These are phyloP conservation scores for Lanius collurio DNA, from an alignment of 2,113 vertebrate genomes.

Conservation along the genomic window DNA sequence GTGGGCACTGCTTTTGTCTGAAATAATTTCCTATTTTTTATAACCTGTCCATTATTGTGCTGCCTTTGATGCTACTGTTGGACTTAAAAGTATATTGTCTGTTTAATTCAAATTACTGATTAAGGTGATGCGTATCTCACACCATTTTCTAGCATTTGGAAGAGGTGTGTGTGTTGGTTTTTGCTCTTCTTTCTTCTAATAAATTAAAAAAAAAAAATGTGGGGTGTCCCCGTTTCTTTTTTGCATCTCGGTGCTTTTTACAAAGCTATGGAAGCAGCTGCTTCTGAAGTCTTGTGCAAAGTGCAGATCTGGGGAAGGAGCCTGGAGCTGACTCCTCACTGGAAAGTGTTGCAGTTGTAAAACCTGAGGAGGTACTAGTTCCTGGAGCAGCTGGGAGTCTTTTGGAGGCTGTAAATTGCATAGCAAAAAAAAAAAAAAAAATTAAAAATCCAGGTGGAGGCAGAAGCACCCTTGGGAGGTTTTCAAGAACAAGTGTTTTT, in stretches of 20 bases:
- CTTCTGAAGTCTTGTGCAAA: not conserved
- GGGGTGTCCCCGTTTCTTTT: not conserved
- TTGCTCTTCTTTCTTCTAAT: not conserved
- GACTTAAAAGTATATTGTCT: not conserved
- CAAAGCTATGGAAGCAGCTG: not conserved
- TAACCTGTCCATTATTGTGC: not conserved
- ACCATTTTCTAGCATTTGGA: not conserved
- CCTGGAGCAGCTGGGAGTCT: not conserved
- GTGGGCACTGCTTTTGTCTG: not conserved
- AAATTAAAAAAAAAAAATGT: not conserved
- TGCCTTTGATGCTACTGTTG: not conserved
- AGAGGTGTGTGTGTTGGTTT: not conserved
- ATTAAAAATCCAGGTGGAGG: not conserved
- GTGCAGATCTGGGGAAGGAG: not conserved
- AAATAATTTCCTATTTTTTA: not conserved
- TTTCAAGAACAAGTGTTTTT: not conserved
- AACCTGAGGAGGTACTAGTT: not conserved
- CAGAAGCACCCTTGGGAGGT: not conserved
- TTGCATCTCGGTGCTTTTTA: not conserved
- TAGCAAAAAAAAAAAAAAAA: not conserved
- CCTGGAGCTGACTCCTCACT: not conserved
- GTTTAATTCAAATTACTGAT: not conserved
- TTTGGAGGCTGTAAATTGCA: not conserved
- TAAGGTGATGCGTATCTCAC: not conserved
- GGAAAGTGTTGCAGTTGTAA: accelerated